Conservation (phyloP, 2,888 invertebrate genomes). For the Netelia fuscicornis region DNA sequence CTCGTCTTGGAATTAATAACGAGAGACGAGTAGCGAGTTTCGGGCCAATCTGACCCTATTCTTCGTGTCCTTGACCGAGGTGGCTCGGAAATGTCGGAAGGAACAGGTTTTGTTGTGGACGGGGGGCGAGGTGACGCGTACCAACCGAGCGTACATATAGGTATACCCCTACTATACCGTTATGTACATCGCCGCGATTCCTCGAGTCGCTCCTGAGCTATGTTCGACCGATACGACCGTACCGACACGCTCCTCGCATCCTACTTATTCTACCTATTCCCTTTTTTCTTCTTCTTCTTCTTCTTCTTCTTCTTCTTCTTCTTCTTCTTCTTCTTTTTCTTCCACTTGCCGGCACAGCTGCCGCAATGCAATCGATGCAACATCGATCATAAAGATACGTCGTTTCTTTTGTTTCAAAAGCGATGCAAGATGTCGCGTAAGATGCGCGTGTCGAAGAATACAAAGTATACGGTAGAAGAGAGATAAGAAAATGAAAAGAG, state of each 20-base stretch:
- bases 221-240: neutral
- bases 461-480: too few relatives aligned
- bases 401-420: too few relatives aligned
- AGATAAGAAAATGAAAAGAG: neutral
- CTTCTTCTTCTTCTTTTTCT: too few relatives aligned
- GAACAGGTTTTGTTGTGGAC: slow-evolving; percentile 60
- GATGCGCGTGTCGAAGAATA: too few relatives aligned
- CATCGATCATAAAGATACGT: too few relatives aligned
- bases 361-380: too few relatives aligned
- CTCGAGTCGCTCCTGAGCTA: neutral
- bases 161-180: neutral
- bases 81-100: slow-evolving; percentile 73
- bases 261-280: too few relatives aligned
- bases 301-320: too few relatives aligned
- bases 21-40: slow-evolving; percentile 52
- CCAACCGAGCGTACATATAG: neutral
- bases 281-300: too few relatives aligned
- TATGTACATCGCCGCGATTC: neutral
- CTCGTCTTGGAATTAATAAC: slow-evolving; percentile 31
- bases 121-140: slow-evolving; percentile 1
- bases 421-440: too few relatives aligned
- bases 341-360: too few relatives aligned
- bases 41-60: slow-evolving; percentile 79
- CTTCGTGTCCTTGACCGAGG: slow-evolving; percentile 83
- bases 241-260: too few relatives aligned